These are phyloP conservation scores for Erebia aethiops DNA, from an alignment of 2,888 invertebrate species.

Conservation along the genomic window DNA sequence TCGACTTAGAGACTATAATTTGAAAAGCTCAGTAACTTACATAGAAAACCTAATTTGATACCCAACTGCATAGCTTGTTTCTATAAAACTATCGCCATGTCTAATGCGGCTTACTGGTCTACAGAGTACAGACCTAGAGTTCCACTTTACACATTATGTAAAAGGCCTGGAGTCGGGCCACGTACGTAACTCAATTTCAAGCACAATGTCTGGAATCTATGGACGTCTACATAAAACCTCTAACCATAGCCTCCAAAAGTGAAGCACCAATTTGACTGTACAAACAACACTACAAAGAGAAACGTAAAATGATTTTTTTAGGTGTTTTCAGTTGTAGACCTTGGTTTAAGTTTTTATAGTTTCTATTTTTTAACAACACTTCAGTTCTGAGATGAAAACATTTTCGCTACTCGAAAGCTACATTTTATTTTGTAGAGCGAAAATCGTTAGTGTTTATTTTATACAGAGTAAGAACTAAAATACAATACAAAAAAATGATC, in stretches of 20 bases:
- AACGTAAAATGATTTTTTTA: constrained; percentile 16
- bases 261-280: constrained; percentile 28
- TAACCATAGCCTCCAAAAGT: constrained; percentile 22
- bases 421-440: constrained; percentile 2
- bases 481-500: no score
- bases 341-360: constrained; percentile 15
- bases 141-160: constrained; percentile 38
- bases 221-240: constrained; percentile 12
- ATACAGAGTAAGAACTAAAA: no score
- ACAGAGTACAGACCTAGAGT: neutral
- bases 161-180: constrained; percentile 30
- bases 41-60: constrained; percentile 6
- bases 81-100: neutral
- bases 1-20: no score
- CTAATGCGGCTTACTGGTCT: neutral
- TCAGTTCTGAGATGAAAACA: neutral
- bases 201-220: constrained; percentile 19
- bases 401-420: neutral
- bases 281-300: constrained; percentile 21
- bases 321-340: constrained; percentile 10
- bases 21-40: neutral
- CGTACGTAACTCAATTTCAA: constrained; percentile 32
- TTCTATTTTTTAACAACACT: constrained; percentile 11
- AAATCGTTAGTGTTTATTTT: no score
- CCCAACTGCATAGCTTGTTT: neutral